A percentile compares a stretch with the other conserved stretches of the same genome.
Conservation (phyloP, 2,113 vertebrate species). For the Oncorhynchus clarkii region DNA sequence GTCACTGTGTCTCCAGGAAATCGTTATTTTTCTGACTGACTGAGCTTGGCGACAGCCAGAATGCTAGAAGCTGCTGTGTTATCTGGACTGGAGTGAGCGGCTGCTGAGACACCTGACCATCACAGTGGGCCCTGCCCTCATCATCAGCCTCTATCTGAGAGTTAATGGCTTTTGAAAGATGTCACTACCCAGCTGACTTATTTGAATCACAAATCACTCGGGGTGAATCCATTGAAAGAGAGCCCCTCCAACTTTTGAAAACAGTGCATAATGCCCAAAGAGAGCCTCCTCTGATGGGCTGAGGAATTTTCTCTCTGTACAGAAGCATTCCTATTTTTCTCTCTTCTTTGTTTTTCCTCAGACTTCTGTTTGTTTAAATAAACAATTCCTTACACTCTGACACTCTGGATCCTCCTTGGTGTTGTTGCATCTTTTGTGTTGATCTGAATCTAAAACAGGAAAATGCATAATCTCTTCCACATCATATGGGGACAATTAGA, state of each 20-base stretch:
- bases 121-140: background rate
- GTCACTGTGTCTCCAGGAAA: constrained; percentile 17
- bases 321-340: background rate
- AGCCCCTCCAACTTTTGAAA: background rate
- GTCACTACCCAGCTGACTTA: background rate
- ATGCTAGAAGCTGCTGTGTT: background rate
- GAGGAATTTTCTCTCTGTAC: background rate
- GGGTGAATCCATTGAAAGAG: background rate
- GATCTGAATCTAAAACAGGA: constrained; percentile 53
- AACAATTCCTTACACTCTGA: constrained; percentile 16
- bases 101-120: background rate
- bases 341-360: constrained; percentile 16
- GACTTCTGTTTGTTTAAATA: constrained; percentile 35
- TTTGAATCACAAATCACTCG: background rate
- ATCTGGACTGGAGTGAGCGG: background rate
- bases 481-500: constrained; percentile 24
- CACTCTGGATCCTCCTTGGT: background rate
- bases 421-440: constrained; percentile 30
- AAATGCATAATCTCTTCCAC: constrained; percentile 38
- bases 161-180: background rate
- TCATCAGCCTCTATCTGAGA: background rate
- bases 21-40: constrained; percentile 3
- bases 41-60: background rate
- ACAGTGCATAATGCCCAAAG: background rate
- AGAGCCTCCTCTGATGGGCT: background rate